Evolutionary conservation across 2,113 vertebrate species (phyloP).

Genomic region (Bagarius yarrelli): DNA sequence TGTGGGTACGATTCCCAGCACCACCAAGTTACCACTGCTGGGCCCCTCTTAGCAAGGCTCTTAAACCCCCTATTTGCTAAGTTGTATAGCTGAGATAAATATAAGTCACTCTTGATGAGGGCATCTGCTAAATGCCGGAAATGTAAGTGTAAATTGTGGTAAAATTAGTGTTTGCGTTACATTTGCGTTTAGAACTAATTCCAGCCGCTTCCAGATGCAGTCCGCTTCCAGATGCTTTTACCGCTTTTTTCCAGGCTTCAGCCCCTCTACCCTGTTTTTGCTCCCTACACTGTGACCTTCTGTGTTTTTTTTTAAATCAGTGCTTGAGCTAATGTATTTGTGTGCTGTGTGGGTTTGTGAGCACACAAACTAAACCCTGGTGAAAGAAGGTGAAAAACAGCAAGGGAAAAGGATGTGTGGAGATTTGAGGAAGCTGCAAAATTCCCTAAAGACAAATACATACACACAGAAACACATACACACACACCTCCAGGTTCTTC

Average conservation of each 20-base stretch:
- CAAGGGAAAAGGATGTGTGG: not conserved
- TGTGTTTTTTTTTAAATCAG: constrained; percentile 38
- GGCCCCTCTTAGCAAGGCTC: too few relatives aligned
- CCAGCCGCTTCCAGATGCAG: too few relatives aligned
- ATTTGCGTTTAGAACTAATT: not conserved
- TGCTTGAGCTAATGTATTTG: constrained; percentile 40
- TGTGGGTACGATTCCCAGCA: too few relatives aligned
- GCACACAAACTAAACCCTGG: not conserved
- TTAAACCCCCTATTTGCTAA: too few relatives aligned
- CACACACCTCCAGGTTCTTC: constrained; percentile 58
- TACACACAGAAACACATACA: constrained; percentile 48
- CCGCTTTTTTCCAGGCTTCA: constrained; percentile 37
- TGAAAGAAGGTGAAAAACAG: not conserved
- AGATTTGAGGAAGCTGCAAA: constrained; percentile 24
- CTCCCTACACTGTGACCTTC: constrained; percentile 23
- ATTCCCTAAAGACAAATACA: constrained; percentile 47
- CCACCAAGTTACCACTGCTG: too few relatives aligned
- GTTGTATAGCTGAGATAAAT: too few relatives aligned
- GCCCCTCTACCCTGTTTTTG: constrained; percentile 17
- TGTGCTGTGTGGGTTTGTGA: not conserved
- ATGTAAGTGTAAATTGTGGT: too few relatives aligned
- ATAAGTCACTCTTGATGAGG: too few relatives aligned
- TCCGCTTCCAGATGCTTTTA: too few relatives aligned
- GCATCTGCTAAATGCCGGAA: too few relatives aligned
- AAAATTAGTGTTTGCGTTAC: too few relatives aligned